A percentile compares a stretch with the other conserved stretches of the same genome.
Evolutionary conservation across 2,797 vertebrate genomes (phyloP).

Genomic region (Oryzias dopingdopingensis): DNA sequence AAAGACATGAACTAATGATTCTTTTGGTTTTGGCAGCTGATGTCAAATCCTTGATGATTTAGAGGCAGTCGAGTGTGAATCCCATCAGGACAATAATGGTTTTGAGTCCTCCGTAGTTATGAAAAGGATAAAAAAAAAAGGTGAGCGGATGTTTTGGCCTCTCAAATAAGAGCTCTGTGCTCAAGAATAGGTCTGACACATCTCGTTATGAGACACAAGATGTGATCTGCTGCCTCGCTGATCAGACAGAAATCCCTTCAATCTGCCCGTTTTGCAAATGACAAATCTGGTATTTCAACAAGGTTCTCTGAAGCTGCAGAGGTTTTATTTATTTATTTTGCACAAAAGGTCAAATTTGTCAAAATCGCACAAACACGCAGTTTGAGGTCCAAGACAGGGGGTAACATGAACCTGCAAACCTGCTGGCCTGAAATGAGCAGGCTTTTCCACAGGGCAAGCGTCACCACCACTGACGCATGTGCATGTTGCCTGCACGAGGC

Average conservation of each 20-base stretch:
- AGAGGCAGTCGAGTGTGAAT: slow-evolving; percentile 32
- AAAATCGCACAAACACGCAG: slow-evolving; percentile 18
- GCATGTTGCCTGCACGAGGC: slow-evolving; percentile 22
- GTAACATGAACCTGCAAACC: slow-evolving; percentile 21
- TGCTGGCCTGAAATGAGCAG: slow-evolving; percentile 9
- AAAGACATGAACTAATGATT: slow-evolving; percentile 4
- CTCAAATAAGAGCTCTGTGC: slow-evolving; percentile 23
- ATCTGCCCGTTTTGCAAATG: slow-evolving; percentile 38
- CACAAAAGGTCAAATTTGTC: slow-evolving; percentile 38
- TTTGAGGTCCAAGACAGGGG: slow-evolving; percentile 10
- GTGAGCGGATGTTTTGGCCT: slow-evolving; percentile 31
- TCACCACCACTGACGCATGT: slow-evolving; percentile 38
- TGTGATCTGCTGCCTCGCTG: slow-evolving; percentile 36
- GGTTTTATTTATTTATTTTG: slow-evolving; percentile 1
- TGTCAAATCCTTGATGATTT: slow-evolving; percentile 22
- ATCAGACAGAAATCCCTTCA: slow-evolving; percentile 43
- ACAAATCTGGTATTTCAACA: slow-evolving; percentile 31
- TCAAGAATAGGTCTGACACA: slow-evolving; percentile 37
- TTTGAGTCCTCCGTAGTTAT: slow-evolving; percentile 24
- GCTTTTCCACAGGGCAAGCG: slow-evolving; percentile 9
- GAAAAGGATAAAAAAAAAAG: background rate
- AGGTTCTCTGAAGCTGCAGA: slow-evolving; percentile 6
- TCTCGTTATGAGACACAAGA: slow-evolving; percentile 48
- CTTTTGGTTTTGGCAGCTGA: slow-evolving; percentile 25
- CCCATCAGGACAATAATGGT: slow-evolving; percentile 32